Percentiles rank a stretch among this genome's conserved stretches.
These are phyloP conservation scores for Orthosia gothica DNA, from an alignment of 2,888 invertebrate species.

Conservation along the genomic window DNA sequence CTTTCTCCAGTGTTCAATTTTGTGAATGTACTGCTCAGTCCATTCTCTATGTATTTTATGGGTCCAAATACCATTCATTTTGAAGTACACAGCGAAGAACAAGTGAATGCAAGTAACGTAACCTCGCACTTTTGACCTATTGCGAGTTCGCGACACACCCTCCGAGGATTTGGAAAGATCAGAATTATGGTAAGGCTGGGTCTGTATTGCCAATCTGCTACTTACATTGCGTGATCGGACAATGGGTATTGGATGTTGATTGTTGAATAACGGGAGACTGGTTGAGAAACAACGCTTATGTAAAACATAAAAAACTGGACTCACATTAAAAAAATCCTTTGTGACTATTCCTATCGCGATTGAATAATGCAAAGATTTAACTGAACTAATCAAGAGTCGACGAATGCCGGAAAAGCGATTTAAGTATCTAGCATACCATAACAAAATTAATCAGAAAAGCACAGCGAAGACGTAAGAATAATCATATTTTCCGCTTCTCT, in stretches of 20 bases:
- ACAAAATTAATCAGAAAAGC: too few relatives aligned
- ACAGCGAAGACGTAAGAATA: too few relatives aligned
- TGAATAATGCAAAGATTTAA: background rate
- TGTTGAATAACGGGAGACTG: background rate
- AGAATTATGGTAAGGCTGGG: slow-evolving; percentile 42
- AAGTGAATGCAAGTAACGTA: slow-evolving; percentile 66
- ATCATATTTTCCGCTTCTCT: too few relatives aligned
- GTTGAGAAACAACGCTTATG: background rate
- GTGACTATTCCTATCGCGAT: background rate
- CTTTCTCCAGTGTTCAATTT: background rate
- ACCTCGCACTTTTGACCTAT: slow-evolving; percentile 72
- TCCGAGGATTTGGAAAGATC: slow-evolving; percentile 56
- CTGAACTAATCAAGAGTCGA: too few relatives aligned
- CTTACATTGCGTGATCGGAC: slow-evolving; percentile 12
- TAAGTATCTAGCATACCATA: too few relatives aligned
- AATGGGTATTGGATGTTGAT: background rate
- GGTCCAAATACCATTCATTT: slow-evolving; percentile 35
- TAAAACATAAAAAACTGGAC: background rate
- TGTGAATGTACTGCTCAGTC: background rate
- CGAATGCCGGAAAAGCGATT: too few relatives aligned
- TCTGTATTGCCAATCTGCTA: slow-evolving; percentile 12
- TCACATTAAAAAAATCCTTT: background rate
- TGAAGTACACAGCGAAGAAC: slow-evolving; percentile 37
- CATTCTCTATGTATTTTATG: slow-evolving; percentile 15
- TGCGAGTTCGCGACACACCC: slow-evolving; percentile 65